phyloP scores from a whole-genome alignment of 2,113 vertebrate species.

The Poecilia latipinna region DNA sequence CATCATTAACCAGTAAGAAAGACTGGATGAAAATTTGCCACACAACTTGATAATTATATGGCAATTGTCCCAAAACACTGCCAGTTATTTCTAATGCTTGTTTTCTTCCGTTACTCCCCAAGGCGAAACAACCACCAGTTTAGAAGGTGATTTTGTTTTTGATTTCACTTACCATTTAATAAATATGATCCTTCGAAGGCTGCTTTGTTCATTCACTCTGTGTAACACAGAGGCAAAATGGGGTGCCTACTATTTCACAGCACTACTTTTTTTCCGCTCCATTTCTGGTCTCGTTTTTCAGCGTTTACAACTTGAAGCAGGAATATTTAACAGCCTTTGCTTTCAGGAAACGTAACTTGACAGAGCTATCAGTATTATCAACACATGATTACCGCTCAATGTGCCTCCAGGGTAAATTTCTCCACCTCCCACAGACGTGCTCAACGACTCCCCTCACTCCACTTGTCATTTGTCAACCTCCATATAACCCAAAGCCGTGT shows the following conservation, averaged over 20 bases:
- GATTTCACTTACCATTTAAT: neutral
- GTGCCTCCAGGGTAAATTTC: neutral
- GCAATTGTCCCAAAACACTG: neutral
- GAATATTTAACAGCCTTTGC: neutral
- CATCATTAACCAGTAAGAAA: too few species aligned
- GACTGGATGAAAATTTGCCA: too few species aligned
- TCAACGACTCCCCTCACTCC: constrained; percentile 8
- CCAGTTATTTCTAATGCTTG: neutral
- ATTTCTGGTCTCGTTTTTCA: neutral
- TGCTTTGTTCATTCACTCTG: neutral
- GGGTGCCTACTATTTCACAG: neutral
- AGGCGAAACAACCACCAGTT: neutral
- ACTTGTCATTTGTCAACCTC: constrained; percentile 27
- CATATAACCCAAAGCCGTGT: constrained; percentile 15
- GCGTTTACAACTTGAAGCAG: neutral
- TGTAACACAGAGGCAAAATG: neutral
- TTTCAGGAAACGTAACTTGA: neutral
- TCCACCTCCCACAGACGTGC: constrained; percentile 6
- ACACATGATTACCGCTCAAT: neutral
- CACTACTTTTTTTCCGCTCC: neutral
- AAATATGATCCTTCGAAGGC: neutral
- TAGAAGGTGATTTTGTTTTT: neutral
- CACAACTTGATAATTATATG: too few species aligned
- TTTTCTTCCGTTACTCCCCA: neutral
- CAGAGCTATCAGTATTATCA: neutral